A percentile compares a stretch with the other conserved stretches of the same genome.
phyloP scores from a whole-genome alignment of 35 echinoderm and acorn worm genomes.

The Acanthaster planci region DNA sequence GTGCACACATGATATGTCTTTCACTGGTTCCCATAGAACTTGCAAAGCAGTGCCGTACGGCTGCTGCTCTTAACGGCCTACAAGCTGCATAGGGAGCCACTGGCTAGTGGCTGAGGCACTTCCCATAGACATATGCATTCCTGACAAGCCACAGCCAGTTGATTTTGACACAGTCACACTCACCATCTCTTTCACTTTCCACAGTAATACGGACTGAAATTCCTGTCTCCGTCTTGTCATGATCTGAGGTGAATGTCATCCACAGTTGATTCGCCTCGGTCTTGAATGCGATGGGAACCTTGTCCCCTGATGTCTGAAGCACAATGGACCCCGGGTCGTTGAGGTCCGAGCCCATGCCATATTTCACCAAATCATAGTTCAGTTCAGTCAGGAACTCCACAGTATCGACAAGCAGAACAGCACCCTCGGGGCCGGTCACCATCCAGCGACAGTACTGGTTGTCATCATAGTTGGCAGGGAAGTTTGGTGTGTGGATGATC shows the following conservation, averaged over 20 bases:
- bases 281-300: not conserved
- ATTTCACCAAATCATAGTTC: slow-evolving; percentile 13
- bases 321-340: not conserved
- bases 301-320: not conserved
- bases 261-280: slow-evolving; percentile 4
- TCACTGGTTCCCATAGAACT: too few relatives aligned
- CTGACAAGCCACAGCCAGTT: too few relatives aligned
- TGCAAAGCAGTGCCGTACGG: too few relatives aligned
- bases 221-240: slow-evolving; percentile 10
- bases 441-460: slow-evolving; percentile 90
- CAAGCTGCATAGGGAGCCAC: too few relatives aligned
- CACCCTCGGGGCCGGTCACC: slow-evolving; percentile 49
- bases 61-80: too few relatives aligned
- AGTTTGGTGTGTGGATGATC: slow-evolving; percentile 53
- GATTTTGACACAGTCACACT: not conserved
- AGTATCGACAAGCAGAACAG: slow-evolving; percentile 20
- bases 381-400: slow-evolving; percentile 18
- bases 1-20: too few relatives aligned
- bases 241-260: slow-evolving; percentile 31
- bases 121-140: too few relatives aligned
- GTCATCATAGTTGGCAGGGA: slow-evolving; percentile 82
- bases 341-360: not conserved
- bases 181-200: slow-evolving; percentile 25
- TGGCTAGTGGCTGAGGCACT: too few relatives aligned
- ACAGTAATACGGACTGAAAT: not conserved